phyloP scores from a whole-genome alignment of 2,797 vertebrate species.

The Myioborus melanocephalus region DNA sequence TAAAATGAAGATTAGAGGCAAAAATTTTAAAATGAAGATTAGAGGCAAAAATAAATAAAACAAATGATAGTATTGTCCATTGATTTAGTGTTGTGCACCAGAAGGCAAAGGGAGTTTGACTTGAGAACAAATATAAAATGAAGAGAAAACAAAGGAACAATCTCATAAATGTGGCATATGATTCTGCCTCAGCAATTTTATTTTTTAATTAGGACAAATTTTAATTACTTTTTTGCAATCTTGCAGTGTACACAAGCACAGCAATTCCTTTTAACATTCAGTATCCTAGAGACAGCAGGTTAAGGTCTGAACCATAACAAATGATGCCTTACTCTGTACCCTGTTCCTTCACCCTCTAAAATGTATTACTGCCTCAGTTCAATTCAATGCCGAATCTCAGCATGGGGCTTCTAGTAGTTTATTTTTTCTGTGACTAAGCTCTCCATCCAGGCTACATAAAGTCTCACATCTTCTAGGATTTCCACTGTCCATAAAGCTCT shows the following conservation, averaged over 20 bases:
- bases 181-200: not conserved
- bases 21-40: not conserved
- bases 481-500: not conserved
- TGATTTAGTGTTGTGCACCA: not conserved
- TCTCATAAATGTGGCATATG: not conserved
- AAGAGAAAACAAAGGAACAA: not conserved
- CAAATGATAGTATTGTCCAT: not conserved
- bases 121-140: not conserved
- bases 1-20: not conserved
- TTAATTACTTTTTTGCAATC: not conserved
- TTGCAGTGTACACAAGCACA: not conserved
- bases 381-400: not conserved
- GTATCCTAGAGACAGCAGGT: not conserved
- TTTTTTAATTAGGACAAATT: not conserved
- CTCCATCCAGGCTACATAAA: not conserved
- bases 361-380: not conserved
- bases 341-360: not conserved
- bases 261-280: not conserved
- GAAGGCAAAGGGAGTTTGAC: not conserved
- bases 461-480: not conserved
- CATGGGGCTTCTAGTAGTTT: not conserved
- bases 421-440: not conserved
- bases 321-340: not conserved
- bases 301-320: not conserved
- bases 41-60: not conserved